Conservation (phyloP, 2,888 invertebrate species). For the Eudemis profundana region DNA sequence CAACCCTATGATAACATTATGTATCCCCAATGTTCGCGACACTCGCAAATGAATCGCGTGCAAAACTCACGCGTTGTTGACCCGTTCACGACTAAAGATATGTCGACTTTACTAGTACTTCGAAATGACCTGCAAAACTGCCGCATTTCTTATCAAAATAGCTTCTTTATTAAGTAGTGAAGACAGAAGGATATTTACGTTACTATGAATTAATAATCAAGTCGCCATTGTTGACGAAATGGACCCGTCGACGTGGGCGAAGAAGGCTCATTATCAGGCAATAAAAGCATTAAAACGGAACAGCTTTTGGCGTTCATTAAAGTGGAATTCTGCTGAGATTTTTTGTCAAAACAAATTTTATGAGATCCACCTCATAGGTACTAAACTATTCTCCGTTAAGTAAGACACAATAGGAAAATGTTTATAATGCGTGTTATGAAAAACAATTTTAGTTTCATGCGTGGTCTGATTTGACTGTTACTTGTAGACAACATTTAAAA, state of each 20-base stretch:
- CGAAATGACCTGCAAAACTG: too few relatives aligned
- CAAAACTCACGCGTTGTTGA: too few relatives aligned
- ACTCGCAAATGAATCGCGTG: too few relatives aligned
- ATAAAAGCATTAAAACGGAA: conserved; percentile 20
- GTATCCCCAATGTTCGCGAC: not conserved
- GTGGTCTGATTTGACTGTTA: too few relatives aligned
- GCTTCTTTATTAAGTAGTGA: not conserved
- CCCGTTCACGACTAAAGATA: too few relatives aligned
- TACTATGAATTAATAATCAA: not conserved
- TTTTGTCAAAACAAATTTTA: conserved; percentile 1
- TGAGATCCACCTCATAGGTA: not conserved
- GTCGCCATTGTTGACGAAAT: conserved; percentile 21
- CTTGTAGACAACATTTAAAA: too few relatives aligned
- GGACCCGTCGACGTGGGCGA: conserved; percentile 21
- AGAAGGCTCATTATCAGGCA: conserved; percentile 15
- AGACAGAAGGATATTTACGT: not conserved
- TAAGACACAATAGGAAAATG: too few relatives aligned
- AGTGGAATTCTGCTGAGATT: conserved; percentile 2
- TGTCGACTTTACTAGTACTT: too few relatives aligned
- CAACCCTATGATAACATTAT: not conserved
- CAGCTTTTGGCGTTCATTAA: conserved; percentile 20
- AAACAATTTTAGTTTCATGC: too few relatives aligned
- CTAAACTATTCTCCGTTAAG: too few relatives aligned
- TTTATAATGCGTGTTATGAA: too few relatives aligned
- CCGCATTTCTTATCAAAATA: not conserved